Conservation (phyloP, 2,888 invertebrate species). For the Entomobrya multifasciata region DNA sequence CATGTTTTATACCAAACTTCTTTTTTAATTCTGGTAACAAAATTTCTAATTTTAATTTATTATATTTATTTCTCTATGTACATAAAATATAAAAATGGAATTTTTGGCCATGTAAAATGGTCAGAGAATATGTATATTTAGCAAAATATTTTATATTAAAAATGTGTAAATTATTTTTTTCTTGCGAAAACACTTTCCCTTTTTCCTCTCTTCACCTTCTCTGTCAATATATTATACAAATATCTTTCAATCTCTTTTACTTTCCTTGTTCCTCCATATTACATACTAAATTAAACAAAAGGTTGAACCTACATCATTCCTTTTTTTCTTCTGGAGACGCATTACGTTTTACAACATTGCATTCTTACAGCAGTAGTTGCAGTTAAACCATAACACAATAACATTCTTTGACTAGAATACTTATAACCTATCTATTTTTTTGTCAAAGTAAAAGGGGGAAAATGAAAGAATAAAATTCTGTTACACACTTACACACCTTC, state of each 20-base stretch:
- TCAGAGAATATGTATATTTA: constrained; percentile 29
- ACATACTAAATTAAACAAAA: constrained; percentile 59
- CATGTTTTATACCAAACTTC: too few species aligned
- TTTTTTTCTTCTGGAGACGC: background rate
- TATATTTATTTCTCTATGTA: background rate
- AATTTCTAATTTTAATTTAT: background rate
- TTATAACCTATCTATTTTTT: constrained; percentile 38
- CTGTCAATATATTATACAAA: constrained; percentile 22
- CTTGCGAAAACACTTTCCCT: constrained; percentile 28
- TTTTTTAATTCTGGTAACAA: too few species aligned
- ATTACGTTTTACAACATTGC: constrained; percentile 6
- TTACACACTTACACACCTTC: background rate
- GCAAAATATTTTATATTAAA: constrained; percentile 21
- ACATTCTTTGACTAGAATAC: too few species aligned
- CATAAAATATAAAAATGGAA: constrained; percentile 41
- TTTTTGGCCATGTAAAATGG: constrained; percentile 39
- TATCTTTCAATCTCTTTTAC: constrained; percentile 52
- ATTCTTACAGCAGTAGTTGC: background rate
- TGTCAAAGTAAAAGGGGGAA: constrained; percentile 8
- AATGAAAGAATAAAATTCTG: constrained; percentile 9
- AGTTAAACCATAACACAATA: constrained; percentile 38
- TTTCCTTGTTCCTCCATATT: constrained; percentile 50
- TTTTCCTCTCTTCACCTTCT: background rate
- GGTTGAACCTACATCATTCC: constrained; percentile 36
- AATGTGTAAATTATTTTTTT: background rate